Base-by-base conservation (phyloP, 2,888 invertebrate species). In the Nowickia ferox region DNA sequence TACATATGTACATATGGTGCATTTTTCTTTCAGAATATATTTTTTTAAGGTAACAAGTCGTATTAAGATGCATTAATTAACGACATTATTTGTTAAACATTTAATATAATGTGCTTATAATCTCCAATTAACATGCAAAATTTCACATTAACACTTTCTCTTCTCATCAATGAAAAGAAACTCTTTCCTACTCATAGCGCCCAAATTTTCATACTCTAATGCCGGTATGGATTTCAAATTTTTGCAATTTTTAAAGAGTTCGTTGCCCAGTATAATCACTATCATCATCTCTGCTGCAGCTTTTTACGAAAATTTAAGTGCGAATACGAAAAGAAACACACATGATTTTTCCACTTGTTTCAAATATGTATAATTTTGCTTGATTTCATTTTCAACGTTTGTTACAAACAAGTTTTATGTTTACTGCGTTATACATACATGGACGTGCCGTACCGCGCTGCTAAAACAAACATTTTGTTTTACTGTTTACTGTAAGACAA, bases 391-490 rank as follows among this genome's bases (percentile, higher is more conserved):
- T 68, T 69, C 10, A 69, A 75, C 57, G 83, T 55, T 86, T 76
- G 59, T 61, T 46, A 22, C 48, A 72, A 86, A 83, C 79, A 72
- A 80, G 86, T 86, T 83, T 82, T 69, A 61, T 66, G 66, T 78
- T 75, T 72, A 30, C 53, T 57, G 38, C 46, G 40, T 46, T 19
- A 66, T 30, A 63, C 55, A 30, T 30, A 30, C 30, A 30, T 30
- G 30, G 30, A 30, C 30, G 30, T 30, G 30, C 30, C 30, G 59
- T 48, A 42, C 48, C 15, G 19, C 15, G 19, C 51, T 51, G 17
- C 66, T 55, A 79, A 66, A 30, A 22, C 46, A 55, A 76, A 76
- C 11, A 55, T 38, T 42, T 51, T 63, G n/a, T 59, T 71, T 59
- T 30, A n/a, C 9, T 61, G 10, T 30, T 13, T n/a, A 61, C 68